phyloP scores from a whole-genome alignment of 2,888 invertebrate species.

The Parascotia fuliginaria region DNA sequence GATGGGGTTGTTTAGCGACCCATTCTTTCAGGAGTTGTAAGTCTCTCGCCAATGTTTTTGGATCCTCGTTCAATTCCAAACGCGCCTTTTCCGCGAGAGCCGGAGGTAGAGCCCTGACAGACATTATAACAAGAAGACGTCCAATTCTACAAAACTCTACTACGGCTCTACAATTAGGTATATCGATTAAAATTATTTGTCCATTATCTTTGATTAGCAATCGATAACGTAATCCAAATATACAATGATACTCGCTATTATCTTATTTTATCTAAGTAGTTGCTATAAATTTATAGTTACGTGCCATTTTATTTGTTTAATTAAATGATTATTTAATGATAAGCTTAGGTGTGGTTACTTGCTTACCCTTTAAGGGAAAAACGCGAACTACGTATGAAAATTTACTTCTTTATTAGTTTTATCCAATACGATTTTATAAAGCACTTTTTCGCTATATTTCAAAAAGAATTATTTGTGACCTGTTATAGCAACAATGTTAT shows the following conservation, averaged over 20 bases:
- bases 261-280: not conserved
- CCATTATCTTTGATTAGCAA: not conserved
- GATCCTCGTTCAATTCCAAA: conserved; percentile 82
- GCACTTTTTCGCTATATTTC: too few relatives aligned
- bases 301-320: too few relatives aligned
- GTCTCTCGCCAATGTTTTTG: conserved; percentile 70
- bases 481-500: too few relatives aligned
- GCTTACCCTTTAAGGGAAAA: too few relatives aligned
- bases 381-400: too few relatives aligned
- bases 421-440: too few relatives aligned
- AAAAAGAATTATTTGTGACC: too few relatives aligned
- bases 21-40: conserved; percentile 82
- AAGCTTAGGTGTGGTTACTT: too few relatives aligned
- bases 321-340: too few relatives aligned
- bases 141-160: not conserved
- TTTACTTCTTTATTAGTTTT: too few relatives aligned
- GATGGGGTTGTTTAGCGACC: conserved; percentile 82
- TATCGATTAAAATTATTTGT: not conserved
- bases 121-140: conserved; percentile 36
- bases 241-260: not conserved
- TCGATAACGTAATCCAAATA: not conserved
- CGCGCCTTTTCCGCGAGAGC: conserved; percentile 69
- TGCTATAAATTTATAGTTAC: too few relatives aligned
- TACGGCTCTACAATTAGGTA: not conserved
- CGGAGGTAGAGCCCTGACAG: conserved; percentile 53